These are phyloP conservation scores for Crypturellus tataupa DNA, from an alignment of 2,797 vertebrate genomes.

Conservation along the genomic window DNA sequence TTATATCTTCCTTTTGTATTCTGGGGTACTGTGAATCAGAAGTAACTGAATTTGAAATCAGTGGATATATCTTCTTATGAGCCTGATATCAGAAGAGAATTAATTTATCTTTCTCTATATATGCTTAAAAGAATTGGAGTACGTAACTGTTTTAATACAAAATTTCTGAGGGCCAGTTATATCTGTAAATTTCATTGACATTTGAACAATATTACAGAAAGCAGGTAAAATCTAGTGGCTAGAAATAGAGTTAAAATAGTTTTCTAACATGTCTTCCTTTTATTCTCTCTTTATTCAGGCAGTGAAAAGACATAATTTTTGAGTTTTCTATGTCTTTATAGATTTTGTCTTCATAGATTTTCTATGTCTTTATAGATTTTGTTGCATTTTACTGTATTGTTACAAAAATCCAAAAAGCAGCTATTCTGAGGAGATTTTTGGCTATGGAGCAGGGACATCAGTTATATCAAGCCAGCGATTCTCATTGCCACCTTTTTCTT, in stretches of 20 bases:
- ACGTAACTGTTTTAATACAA: not conserved
- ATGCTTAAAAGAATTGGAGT: not conserved
- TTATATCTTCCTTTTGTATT: not conserved
- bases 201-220: not conserved
- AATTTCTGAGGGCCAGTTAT: not conserved
- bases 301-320: not conserved
- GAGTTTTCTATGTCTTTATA: not conserved
- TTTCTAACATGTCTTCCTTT: not conserved
- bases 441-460: not conserved
- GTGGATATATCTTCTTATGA: not conserved
- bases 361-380: not conserved
- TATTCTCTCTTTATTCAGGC: not conserved
- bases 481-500: slow-evolving; percentile 1
- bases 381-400: not conserved
- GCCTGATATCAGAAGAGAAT: not conserved
- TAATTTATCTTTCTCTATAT: not conserved
- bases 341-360: no score
- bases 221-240: not conserved
- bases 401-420: not conserved
- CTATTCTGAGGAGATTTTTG: slow-evolving; percentile 20
- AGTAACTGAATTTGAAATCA: not conserved
- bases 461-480: not conserved
- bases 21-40: not conserved
- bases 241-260: not conserved
- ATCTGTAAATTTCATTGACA: not conserved